phyloP scores from a whole-genome alignment of 2,113 vertebrate species.

The Coracopsis vasa region DNA sequence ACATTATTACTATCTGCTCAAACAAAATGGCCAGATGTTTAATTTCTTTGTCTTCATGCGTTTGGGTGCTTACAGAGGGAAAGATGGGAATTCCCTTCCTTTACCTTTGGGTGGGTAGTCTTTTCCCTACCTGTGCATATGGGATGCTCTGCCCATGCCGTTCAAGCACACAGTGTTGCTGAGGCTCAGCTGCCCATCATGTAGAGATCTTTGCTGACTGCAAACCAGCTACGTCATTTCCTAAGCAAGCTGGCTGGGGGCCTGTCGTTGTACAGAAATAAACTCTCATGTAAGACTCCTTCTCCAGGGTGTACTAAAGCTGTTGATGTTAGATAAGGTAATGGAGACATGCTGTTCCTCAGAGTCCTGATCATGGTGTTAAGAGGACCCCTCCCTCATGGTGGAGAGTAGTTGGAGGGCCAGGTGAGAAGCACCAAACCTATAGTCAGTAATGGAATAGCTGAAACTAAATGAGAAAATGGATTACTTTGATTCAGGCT shows the following conservation, averaged over 20 bases:
- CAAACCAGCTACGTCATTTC: background rate
- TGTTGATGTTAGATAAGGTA: background rate
- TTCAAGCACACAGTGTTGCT: accelerated
- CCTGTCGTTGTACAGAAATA: background rate
- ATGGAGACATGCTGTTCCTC: background rate
- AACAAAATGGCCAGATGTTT: background rate
- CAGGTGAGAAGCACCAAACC: background rate
- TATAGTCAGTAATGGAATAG: background rate
- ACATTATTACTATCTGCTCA: background rate
- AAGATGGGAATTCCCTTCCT: background rate
- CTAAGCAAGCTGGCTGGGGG: background rate
- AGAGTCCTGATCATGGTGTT: background rate
- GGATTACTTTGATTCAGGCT: background rate
- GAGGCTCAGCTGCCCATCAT: background rate
- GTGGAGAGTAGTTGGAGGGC: background rate
- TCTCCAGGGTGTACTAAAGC: background rate
- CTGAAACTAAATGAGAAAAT: background rate
- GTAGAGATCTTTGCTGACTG: background rate
- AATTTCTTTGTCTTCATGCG: background rate
- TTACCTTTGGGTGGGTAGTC: background rate
- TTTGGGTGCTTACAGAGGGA: background rate
- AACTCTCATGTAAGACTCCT: background rate
- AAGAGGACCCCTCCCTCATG: background rate
- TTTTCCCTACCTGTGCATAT: background rate
- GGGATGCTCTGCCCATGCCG: background rate